Conservation (phyloP, 2,888 invertebrate genomes). For the Rhagonycha fulva region DNA sequence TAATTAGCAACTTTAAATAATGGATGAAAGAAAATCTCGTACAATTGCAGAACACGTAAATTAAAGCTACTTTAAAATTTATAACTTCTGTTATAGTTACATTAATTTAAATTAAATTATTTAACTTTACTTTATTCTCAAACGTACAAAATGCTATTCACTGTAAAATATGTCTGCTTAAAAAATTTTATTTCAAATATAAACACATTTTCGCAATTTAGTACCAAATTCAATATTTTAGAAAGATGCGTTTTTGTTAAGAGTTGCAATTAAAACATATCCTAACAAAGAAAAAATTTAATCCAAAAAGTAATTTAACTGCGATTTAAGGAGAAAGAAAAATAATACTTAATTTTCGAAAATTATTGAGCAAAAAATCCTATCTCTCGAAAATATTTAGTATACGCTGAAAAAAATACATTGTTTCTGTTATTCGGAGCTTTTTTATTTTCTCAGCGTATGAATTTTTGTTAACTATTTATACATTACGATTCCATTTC, state of each 20-base stretch:
- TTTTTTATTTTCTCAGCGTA: too few species aligned
- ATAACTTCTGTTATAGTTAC: slow-evolving; percentile 26
- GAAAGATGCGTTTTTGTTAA: too few species aligned
- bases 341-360: too few species aligned
- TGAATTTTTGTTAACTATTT: too few species aligned
- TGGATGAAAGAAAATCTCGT: slow-evolving; percentile 29
- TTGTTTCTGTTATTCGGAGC: too few species aligned
- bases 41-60: slow-evolving; percentile 23
- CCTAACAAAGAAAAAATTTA: too few species aligned
- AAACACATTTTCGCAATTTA: background rate
- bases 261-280: too few species aligned
- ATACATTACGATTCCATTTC: too few species aligned
- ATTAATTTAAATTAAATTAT: slow-evolving; percentile 27
- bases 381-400: too few species aligned
- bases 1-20: slow-evolving; percentile 40
- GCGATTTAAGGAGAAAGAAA: too few species aligned
- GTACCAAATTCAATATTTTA: background rate
- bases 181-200: background rate
- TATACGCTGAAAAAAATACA: background rate
- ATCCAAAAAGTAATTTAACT: too few species aligned
- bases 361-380: too few species aligned
- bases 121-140: background rate
- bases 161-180: background rate
- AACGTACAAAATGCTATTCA: background rate
- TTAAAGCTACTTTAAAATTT: slow-evolving; percentile 25